Conservation (phyloP, 2,113 vertebrate genomes). For the Hemicordylus capensis region DNA sequence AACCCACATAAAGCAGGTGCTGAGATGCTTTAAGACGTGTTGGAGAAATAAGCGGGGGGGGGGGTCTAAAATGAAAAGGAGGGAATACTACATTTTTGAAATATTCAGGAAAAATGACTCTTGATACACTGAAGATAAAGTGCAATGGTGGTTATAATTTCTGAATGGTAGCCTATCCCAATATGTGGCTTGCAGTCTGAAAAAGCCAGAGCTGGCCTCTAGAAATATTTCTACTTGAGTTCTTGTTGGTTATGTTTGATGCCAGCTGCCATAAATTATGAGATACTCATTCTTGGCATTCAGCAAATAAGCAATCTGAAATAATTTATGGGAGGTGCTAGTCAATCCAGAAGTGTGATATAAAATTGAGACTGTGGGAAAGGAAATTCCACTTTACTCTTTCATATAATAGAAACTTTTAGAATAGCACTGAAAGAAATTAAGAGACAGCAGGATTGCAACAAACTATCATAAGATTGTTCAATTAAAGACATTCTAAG, state of each 20-base stretch:
- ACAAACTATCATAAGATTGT: neutral
- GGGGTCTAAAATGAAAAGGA: neutral
- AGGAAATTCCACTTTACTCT: neutral
- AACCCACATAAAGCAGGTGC: neutral
- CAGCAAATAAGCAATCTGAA: slow-evolving; percentile 37
- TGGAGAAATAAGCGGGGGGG: neutral
- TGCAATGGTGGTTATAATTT: neutral
- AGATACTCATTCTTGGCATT: slow-evolving; percentile 24
- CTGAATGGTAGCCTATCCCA: neutral
- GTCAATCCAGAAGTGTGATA: fast-evolving
- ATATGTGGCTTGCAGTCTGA: neutral
- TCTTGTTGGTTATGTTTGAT: slow-evolving; percentile 35
- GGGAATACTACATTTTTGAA: neutral
- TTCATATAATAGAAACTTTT: neutral
- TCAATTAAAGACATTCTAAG: neutral
- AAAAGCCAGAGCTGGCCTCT: slow-evolving; percentile 19
- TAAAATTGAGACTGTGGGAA: neutral
- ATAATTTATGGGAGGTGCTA: slow-evolving; percentile 19
- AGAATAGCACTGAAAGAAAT: neutral
- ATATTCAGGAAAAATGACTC: neutral
- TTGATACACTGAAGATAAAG: slow-evolving; percentile 13
- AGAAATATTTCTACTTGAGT: slow-evolving; percentile 23
- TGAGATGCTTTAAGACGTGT: neutral
- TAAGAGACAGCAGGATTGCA: neutral
- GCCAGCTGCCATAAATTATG: slow-evolving; percentile 36